Conservation (phyloP, 2,113 vertebrate genomes). For the Hemiprocne comata region DNA sequence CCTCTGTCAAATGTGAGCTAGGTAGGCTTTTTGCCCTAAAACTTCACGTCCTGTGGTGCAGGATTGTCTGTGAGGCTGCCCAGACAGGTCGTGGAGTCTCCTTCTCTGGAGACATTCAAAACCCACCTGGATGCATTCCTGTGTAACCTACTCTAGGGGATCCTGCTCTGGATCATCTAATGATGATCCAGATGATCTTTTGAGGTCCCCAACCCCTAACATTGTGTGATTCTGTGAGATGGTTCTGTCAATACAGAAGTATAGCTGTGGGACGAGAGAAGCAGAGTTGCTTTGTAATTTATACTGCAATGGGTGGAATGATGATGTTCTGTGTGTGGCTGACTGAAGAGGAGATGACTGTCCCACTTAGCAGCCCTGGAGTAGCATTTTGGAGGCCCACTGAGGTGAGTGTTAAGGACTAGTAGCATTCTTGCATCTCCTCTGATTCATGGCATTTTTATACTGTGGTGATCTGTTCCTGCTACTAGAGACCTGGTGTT, state of each 20-base stretch:
- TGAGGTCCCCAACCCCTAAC: too few relatives aligned
- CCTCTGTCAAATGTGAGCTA: neutral
- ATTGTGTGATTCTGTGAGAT: neutral
- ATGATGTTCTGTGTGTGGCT: neutral
- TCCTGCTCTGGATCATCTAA: too few relatives aligned
- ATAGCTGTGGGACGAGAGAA: neutral
- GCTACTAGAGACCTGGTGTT: neutral
- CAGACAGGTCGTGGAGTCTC: too few relatives aligned
- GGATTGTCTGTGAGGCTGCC: neutral
- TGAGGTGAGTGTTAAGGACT: neutral
- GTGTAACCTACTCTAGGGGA: too few relatives aligned
- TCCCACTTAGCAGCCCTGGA: neutral
- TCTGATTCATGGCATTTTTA: fast-evolving
- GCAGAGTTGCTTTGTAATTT: neutral
- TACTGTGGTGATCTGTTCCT: neutral
- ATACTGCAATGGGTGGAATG: neutral
- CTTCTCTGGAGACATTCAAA: too few relatives aligned
- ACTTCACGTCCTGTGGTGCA: neutral
- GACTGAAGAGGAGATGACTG: neutral
- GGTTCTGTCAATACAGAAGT: neutral
- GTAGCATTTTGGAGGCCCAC: neutral
- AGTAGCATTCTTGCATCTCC: neutral
- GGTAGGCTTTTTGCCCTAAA: neutral
- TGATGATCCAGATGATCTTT: too few relatives aligned
- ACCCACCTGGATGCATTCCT: too few relatives aligned